Base-by-base conservation (phyloP, 1,140 invertebrate species). In the Sogatella furcifera region DNA sequence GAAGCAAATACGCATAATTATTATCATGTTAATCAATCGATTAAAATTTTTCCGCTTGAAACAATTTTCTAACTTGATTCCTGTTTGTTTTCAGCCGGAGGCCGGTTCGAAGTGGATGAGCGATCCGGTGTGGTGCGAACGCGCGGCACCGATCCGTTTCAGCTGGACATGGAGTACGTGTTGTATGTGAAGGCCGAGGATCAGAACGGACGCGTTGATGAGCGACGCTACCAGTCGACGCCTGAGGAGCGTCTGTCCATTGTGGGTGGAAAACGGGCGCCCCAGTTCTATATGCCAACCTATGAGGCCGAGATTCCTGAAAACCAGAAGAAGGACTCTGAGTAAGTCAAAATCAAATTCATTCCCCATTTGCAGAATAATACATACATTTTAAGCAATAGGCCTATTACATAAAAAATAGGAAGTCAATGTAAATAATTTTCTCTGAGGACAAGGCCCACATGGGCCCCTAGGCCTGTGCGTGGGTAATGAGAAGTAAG, bases 141-240 rank as follows among this genome's bases (percentile, higher is more conserved):
- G 0, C 78, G 90, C 46, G 92, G 92, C 43, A 91, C 84, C 1
- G 92, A 95, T 70, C 84, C 91, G 13, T 95, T 96, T 71, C 92
- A 95, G 73, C 74, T 95, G 67, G 93, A 96, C 72, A 95, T 95
- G 89, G 93, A 96, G 70, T 96, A 96, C 72, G 92, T 95, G 15
- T 76, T 96, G 57, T 96, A 96, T 71, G 92, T 96, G 13, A 95
- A 95, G 76, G 92, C 93, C 0, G 92, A 96, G 78, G 93, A 96
- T 79, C 92, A 92, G 74, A 95, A 92, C 71, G 92, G 92, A 19
- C 81, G 91, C 55, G 84, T 92, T 11, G 91, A 92, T 69, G 91
- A 95, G 66, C 81, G 88, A 58, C 79, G 86, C 52, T 95, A 87
- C 74, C 92, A 66, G 49, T 90, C 90, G 1, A 95, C 93, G 19